Percentiles rank a stretch among this genome's conserved stretches.
These are phyloP conservation scores for Hyles lineata DNA, from an alignment of 2,888 invertebrate species.

Conservation along the genomic window DNA sequence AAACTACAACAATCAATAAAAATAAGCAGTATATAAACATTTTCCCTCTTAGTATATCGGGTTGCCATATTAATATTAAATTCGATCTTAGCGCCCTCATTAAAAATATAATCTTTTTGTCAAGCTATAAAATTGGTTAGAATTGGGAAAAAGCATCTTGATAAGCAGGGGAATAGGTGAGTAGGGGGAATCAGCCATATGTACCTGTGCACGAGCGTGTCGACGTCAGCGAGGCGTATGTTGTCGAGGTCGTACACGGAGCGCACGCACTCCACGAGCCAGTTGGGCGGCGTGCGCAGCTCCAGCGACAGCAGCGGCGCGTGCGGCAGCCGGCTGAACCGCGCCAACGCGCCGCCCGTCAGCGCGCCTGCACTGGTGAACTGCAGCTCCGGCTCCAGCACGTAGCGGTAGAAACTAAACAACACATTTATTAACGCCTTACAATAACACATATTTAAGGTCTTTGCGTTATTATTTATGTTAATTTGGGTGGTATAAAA, in stretches of 20 bases:
- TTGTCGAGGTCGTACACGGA: slow-evolving; percentile 99
- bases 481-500: too few relatives aligned
- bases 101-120: too few relatives aligned
- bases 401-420: slow-evolving; percentile 96
- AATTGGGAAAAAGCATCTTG: too few relatives aligned
- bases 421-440: neutral
- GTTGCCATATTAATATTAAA: too few relatives aligned
- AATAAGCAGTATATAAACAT: too few relatives aligned
- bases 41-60: too few relatives aligned
- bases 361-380: slow-evolving; percentile 90
- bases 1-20: too few relatives aligned
- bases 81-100: too few relatives aligned
- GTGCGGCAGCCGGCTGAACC: slow-evolving; percentile 95
- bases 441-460: too few relatives aligned
- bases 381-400: slow-evolving; percentile 94
- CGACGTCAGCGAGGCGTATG: slow-evolving; percentile 96
- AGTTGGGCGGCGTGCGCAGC: slow-evolving; percentile 94
- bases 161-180: neutral
- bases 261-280: slow-evolving; percentile 96
- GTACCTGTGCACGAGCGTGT: slow-evolving; percentile 93
- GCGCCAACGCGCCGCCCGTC: slow-evolving; percentile 91
- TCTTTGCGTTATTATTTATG: too few relatives aligned
- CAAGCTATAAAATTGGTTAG: too few relatives aligned
- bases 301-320: slow-evolving; percentile 94
- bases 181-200: slow-evolving; percentile 34